Conservation (phyloP, 2,113 vertebrate species). For the Mirza zaza region DNA sequence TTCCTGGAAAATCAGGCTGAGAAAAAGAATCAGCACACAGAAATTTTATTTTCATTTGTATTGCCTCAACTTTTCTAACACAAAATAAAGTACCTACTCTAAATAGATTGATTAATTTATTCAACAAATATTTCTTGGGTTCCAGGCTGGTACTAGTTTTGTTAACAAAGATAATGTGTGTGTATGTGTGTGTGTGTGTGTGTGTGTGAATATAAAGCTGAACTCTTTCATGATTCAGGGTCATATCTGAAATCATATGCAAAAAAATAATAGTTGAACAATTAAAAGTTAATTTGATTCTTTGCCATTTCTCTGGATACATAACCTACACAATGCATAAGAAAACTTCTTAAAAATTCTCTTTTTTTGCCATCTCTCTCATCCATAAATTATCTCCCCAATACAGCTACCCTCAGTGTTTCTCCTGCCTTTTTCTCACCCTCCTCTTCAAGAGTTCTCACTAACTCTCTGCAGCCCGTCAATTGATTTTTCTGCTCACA, state of each 20-base stretch:
- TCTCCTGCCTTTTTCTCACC: neutral
- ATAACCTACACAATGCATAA: neutral
- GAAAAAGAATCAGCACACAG: neutral
- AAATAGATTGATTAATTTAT: conserved; percentile 3
- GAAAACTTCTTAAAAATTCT: neutral
- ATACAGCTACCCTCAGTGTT: neutral
- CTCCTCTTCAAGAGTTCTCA: neutral
- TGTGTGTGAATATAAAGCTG: neutral
- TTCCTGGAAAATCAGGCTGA: neutral
- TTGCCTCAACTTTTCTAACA: neutral
- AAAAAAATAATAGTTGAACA: neutral
- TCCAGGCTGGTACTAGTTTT: neutral
- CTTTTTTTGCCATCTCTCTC: neutral
- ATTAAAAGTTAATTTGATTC: conserved; percentile 11
- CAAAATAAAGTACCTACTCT: neutral
- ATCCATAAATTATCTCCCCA: neutral
- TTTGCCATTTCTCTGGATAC: neutral
- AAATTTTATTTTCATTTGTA: conserved; percentile 13
- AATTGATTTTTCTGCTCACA: conserved; percentile 26
- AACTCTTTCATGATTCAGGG: neutral
- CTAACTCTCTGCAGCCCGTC: neutral
- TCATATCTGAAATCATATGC: neutral
- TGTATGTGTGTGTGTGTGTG: neutral
- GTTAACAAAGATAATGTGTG: neutral
- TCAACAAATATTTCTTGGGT: neutral